Evolutionary conservation across 2,888 invertebrate species (phyloP).

Genomic region (Eupithecia tripunctaria): DNA sequence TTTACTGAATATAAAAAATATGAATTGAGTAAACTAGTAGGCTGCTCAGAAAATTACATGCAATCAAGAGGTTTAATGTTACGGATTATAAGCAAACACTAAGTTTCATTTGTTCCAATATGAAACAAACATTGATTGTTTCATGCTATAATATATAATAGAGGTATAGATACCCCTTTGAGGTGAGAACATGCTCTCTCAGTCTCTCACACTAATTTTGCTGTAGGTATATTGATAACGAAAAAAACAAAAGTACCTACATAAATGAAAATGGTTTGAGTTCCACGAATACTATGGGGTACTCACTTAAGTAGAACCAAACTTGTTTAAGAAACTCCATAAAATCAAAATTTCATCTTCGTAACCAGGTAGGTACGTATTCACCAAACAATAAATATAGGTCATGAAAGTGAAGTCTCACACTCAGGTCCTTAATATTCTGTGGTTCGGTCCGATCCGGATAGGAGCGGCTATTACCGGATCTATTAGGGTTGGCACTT

Average conservation of each 20-base stretch:
- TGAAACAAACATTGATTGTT: too few relatives aligned
- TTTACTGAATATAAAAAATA: too few relatives aligned
- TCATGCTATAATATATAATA: too few relatives aligned
- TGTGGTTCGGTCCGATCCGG: slow-evolving; percentile 47
- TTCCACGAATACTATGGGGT: background rate
- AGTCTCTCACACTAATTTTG: too few relatives aligned
- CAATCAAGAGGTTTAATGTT: too few relatives aligned
- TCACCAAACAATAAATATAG: slow-evolving; percentile 8
- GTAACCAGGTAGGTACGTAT: background rate
- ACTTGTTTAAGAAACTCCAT: background rate
- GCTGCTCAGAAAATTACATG: too few relatives aligned
- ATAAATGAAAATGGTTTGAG: background rate
- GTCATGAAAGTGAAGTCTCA: slow-evolving; percentile 11
- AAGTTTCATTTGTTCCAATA: too few relatives aligned
- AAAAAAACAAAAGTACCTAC: background rate
- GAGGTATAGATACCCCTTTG: too few relatives aligned
- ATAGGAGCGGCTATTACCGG: slow-evolving; percentile 55
- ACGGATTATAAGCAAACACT: too few relatives aligned
- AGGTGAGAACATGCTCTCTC: too few relatives aligned
- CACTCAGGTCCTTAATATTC: background rate
- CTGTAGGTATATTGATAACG: background rate
- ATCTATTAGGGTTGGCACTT: slow-evolving; percentile 39
- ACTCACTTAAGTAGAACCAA: background rate
- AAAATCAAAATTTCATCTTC: background rate
- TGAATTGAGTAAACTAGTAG: too few relatives aligned